Conservation (phyloP, 1,140 invertebrate genomes). For the Lordiphosa clarofinis region DNA sequence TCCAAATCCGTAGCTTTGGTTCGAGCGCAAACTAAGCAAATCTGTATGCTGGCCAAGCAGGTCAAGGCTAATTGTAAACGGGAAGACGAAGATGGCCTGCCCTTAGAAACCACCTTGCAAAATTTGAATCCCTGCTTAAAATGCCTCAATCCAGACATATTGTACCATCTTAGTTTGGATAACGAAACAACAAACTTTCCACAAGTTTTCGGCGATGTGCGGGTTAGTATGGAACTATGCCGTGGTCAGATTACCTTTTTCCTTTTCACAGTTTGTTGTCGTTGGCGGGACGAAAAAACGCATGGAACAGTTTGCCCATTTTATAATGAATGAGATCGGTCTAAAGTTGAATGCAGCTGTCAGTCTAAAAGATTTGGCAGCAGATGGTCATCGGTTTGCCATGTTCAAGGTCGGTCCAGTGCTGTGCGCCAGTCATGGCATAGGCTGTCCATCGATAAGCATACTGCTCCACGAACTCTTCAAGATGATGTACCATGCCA, state of each 20-base stretch:
- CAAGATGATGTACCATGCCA: conserved; percentile 88
- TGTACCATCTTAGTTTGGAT: conserved; percentile 40
- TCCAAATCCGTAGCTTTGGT: conserved; percentile 29
- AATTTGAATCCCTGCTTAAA: conserved; percentile 45
- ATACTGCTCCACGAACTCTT: conserved; percentile 89
- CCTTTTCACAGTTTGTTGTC: conserved; percentile 41
- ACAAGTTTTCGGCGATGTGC: conserved; percentile 55
- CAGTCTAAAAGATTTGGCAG: conserved; percentile 30
- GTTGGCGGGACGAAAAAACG: conserved; percentile 38
- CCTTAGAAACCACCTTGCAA: conserved; percentile 3
- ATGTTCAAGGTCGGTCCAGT: conserved; percentile 60
- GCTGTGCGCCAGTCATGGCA: conserved; percentile 85
- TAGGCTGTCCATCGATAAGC: conserved; percentile 88
- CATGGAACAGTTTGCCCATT: conserved; percentile 42
- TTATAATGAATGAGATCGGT: conserved; percentile 47
- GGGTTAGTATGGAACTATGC: conserved; percentile 27
- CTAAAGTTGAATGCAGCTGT: conserved; percentile 40
- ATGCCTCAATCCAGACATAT: conserved; percentile 41
- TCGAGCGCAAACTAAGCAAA: conserved; percentile 43
- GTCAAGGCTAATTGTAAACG: conserved; percentile 30
- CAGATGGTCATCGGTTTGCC: conserved; percentile 32
- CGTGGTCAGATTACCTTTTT: background rate
- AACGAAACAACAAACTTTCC: conserved; percentile 40
- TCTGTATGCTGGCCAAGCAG: conserved; percentile 36
- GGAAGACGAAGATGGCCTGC: background rate